Evolutionary conservation across 2,113 vertebrate species (phyloP), one percentile per base, ranked within the genome.

Genomic region (Chiloscyllium plagiosum): DNA sequence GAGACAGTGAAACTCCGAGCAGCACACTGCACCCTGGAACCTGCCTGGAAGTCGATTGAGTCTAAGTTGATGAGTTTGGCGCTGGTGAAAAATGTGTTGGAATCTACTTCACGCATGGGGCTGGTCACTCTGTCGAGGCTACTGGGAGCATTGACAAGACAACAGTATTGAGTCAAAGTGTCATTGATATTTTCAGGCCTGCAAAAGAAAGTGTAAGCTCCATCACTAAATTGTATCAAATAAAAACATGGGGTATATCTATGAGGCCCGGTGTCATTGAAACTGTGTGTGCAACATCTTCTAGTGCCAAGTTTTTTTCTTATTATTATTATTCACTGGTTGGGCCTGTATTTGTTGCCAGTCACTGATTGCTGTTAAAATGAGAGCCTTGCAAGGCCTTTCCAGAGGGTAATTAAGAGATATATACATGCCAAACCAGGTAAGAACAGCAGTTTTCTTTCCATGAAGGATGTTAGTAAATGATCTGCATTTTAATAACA

Each of bases 121-220:
- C 98, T 98, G 96, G 98, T 98, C 86, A 98, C 98, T 42, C 98
- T 97, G 15, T 98, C 98, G 0, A 97, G 97, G 78, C 97, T 98
- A 0, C 97, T 98, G 12, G 98, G 98, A 96, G 97, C 98, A 65
- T 98, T 98, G 89, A 98, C 96, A 76, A 98, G 96, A 98, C 98
- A 99, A 96, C 97, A 97, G 96, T 98, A 98, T 86, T 98, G 97
- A 24, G 98, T 98, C 96, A 98, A 97, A 0, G 98, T 98, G 97
- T 98, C 97, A 65, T 98, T 98, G 96, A 98, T 98, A 96, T 97
- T 98, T 97, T 98, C 98, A 98, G 24, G 98, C 98, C 98, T 98
- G 94, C 15, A 61, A 37, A 85, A 78, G n/a, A 70, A 80, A 56
- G 6, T 4, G 47, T 86, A 37, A n/a, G 61, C 70, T 65, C 83